These are phyloP conservation scores for Apantesis nais DNA, from an alignment of 2,888 invertebrate genomes.

Conservation along the genomic window DNA sequence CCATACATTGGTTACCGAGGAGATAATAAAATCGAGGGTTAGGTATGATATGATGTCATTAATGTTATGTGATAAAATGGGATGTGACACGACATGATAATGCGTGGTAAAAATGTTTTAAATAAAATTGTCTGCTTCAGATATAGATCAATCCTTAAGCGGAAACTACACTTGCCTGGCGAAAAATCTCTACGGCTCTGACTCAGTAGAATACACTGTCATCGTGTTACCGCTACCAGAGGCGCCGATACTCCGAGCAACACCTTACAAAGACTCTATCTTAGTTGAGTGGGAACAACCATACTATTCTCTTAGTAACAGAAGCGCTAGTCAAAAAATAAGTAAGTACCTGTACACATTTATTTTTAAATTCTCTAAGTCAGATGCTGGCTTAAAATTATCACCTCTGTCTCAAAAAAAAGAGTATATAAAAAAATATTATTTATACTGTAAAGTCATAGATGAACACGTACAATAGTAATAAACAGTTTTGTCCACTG, in stretches of 20 bases:
- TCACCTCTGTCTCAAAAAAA: too few species aligned
- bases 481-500: too few species aligned
- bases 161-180: conserved; percentile 93
- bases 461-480: too few species aligned
- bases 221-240: conserved; percentile 91
- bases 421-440: too few species aligned
- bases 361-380: too few species aligned
- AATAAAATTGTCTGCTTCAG: conserved; percentile 47
- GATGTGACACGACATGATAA: not conserved
- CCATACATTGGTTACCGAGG: too few species aligned
- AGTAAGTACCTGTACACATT: conserved; percentile 61
- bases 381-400: too few species aligned
- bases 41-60: too few species aligned
- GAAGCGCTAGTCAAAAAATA: conserved; percentile 70
- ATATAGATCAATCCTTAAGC: conserved; percentile 86
- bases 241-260: conserved; percentile 87
- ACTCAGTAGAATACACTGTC: conserved; percentile 92
- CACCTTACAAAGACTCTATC: conserved; percentile 79
- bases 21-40: too few species aligned
- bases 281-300: conserved; percentile 89
- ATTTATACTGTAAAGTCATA: too few species aligned
- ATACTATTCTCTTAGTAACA: conserved; percentile 63
- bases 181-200: conserved; percentile 93
- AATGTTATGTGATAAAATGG: not conserved
- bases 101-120: not conserved